Percentiles rank a stretch among this genome's conserved stretches.
These are phyloP conservation scores for Camponotus pennsylvanicus DNA, from an alignment of 1,140 invertebrate genomes.

Conservation along the genomic window DNA sequence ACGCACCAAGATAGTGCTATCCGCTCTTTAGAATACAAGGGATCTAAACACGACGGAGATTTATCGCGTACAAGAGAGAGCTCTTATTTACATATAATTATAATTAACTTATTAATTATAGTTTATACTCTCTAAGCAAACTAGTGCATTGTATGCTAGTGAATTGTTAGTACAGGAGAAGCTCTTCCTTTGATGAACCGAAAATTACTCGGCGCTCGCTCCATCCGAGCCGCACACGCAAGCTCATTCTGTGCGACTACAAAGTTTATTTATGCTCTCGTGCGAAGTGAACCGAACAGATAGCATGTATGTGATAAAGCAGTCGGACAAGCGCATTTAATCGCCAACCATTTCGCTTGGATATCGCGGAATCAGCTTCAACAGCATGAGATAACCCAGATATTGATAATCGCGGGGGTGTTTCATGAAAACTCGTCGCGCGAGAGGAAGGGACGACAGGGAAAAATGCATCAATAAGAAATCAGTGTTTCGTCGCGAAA, in stretches of 20 bases:
- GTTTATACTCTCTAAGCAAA: background rate
- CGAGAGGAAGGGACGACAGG: background rate
- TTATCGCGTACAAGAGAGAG: background rate
- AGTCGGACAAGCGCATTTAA: conserved; percentile 35
- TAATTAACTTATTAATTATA: background rate
- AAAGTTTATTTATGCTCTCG: conserved; percentile 44
- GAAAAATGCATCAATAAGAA: background rate
- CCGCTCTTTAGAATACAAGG: background rate
- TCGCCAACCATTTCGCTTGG: conserved; percentile 1
- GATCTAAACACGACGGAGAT: background rate
- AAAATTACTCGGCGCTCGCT: conserved; percentile 25
- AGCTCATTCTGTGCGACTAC: conserved; percentile 25
- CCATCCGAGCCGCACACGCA: background rate
- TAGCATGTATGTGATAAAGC: conserved; percentile 31
- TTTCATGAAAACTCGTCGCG: conserved; percentile 18
- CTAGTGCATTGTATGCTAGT: too few relatives aligned
- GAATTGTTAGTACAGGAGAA: background rate
- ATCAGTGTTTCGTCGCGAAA: background rate
- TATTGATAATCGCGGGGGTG: conserved; percentile 30
- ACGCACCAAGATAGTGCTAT: background rate
- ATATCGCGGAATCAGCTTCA: conserved; percentile 16
- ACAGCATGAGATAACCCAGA: background rate
- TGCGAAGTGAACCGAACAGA: conserved; percentile 18
- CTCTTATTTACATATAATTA: background rate
- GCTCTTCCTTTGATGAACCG: conserved; percentile 17